These are phyloP conservation scores for Ophion costatus DNA, from an alignment of 2,888 invertebrate genomes.

Conservation along the genomic window DNA sequence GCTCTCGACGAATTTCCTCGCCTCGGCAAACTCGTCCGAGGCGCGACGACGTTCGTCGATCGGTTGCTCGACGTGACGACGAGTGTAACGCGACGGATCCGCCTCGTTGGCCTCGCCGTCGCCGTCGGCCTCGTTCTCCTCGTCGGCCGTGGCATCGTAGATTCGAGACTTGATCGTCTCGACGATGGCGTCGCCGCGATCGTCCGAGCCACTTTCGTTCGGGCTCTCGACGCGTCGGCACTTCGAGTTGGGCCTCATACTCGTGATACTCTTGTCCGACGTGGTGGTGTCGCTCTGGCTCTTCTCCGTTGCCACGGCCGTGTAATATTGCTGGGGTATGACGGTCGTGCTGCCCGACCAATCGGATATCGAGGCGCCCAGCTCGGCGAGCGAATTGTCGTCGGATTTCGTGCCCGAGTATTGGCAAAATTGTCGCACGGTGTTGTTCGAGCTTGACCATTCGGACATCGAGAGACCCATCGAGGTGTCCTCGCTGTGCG, in stretches of 20 bases:
- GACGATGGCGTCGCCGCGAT: constrained; percentile 28
- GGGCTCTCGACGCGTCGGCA: constrained; percentile 74
- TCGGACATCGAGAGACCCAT: constrained; percentile 94
- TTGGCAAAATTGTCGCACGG: constrained; percentile 88
- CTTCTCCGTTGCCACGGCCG: constrained; percentile 76
- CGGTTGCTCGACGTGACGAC: constrained; percentile 40
- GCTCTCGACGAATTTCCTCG: constrained; percentile 78
- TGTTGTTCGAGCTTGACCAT: constrained; percentile 95
- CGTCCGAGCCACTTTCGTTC: constrained; percentile 50
- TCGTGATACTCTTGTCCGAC: constrained; percentile 80
- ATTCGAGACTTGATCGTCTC: constrained; percentile 5
- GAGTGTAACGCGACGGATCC: constrained; percentile 39
- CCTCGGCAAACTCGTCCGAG: constrained; percentile 76
- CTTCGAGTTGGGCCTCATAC: constrained; percentile 81
- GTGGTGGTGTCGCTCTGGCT: constrained; percentile 82
- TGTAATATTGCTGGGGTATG: constrained; percentile 85
- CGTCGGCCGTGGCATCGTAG: constrained; percentile 13
- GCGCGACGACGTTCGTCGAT: constrained; percentile 69
- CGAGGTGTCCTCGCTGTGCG: constrained; percentile 94
- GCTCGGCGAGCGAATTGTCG: constrained; percentile 89
- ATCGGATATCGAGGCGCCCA: constrained; percentile 92
- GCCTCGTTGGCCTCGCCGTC: constrained; percentile 52
- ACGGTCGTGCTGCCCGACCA: constrained; percentile 93
- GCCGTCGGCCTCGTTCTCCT: constrained; percentile 23
- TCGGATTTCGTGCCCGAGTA: constrained; percentile 91